Conservation (phyloP, 2,797 vertebrate species). For the Streptopelia turtur region DNA sequence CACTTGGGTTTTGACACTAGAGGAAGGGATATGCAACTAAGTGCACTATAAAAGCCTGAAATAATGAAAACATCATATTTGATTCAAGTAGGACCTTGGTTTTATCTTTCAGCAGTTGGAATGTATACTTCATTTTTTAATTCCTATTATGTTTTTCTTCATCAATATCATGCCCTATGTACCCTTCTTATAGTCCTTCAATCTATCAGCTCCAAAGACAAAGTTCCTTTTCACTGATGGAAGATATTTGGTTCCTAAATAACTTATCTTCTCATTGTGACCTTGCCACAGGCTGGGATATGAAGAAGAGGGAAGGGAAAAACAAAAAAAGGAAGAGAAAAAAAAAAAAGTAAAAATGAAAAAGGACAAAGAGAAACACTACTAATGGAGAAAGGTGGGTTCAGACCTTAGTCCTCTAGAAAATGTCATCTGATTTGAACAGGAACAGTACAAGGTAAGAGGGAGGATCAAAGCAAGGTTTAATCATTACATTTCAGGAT, state of each 20-base stretch:
- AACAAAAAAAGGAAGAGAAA: background rate
- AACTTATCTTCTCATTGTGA: background rate
- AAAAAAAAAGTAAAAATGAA: background rate
- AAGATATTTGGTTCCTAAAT: background rate
- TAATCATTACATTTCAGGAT: background rate
- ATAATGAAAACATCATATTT: background rate
- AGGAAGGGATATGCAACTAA: background rate
- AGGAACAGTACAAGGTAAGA: background rate
- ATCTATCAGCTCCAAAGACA: background rate
- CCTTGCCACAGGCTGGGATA: conserved; percentile 4
- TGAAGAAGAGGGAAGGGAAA: background rate
- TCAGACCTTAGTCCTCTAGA: background rate
- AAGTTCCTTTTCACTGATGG: background rate
- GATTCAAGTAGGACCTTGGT: background rate
- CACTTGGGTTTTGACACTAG: background rate
- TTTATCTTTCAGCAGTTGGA: background rate
- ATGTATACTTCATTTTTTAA: background rate
- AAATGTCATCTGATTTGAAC: conserved; percentile 14
- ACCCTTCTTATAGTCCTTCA: background rate
- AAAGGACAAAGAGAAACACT: background rate
- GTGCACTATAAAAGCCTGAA: background rate
- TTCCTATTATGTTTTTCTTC: background rate
- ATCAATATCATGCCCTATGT: background rate
- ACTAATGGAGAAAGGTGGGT: background rate
- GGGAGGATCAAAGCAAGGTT: background rate